Evolutionary conservation across 2,113 vertebrate genomes (phyloP).

Genomic region (Oreochromis spilurus): DNA sequence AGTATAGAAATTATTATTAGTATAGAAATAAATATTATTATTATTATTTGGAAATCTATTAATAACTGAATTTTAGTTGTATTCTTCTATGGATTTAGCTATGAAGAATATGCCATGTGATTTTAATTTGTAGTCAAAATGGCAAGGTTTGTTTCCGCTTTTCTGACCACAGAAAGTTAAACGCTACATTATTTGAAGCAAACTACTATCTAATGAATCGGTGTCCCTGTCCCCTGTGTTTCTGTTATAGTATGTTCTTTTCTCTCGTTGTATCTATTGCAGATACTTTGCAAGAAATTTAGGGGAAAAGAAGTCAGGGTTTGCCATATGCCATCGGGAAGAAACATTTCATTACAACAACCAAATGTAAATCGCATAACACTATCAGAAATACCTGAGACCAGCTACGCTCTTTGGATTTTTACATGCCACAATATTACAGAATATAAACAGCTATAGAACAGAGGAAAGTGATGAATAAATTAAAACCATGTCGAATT

Average conservation of each 20-base stretch:
- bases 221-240: neutral
- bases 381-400: neutral
- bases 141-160: neutral
- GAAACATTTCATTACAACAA: neutral
- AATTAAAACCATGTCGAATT: neutral
- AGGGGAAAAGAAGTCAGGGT: neutral
- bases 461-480: neutral
- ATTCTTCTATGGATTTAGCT: accelerated
- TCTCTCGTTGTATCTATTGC: neutral
- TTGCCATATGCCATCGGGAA: neutral
- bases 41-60: neutral
- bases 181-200: neutral
- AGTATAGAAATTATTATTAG: neutral
- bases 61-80: neutral
- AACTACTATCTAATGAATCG: neutral
- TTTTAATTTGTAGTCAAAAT: neutral
- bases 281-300: neutral
- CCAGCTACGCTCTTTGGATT: too few relatives aligned
- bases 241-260: neutral
- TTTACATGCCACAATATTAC: neutral
- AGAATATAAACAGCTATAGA: neutral
- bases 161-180: neutral
- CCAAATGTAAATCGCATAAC: neutral
- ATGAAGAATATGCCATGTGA: neutral
- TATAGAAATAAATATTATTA: neutral